Percentiles rank a stretch among this genome's conserved stretches.
phyloP scores from a whole-genome alignment of 2,113 vertebrate genomes.

The Galeopterus variegatus region DNA sequence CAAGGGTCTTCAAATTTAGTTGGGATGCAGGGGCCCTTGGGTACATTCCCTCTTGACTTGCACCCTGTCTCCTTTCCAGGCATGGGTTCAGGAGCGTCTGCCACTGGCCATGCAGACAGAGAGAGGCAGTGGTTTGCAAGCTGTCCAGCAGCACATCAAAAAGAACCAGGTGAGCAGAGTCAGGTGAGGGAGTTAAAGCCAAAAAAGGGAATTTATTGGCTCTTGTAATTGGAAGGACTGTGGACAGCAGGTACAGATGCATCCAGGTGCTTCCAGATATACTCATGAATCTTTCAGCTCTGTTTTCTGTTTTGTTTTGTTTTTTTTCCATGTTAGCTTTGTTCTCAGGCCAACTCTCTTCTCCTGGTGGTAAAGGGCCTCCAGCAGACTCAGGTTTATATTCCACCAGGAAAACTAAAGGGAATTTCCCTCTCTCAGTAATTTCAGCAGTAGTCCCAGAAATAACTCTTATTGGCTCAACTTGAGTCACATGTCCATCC shows the following conservation, averaged over 20 bases:
- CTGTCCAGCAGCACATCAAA: conserved; percentile 96
- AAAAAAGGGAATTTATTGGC: not conserved
- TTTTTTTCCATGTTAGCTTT: not conserved
- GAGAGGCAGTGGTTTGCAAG: conserved; percentile 92
- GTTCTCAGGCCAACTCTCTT: not conserved
- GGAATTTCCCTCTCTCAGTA: not conserved
- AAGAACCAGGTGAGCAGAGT: conserved; percentile 93
- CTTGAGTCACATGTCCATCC: not conserved
- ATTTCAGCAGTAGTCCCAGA: not conserved
- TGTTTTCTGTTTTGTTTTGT: not conserved
- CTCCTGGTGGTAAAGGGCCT: not conserved
- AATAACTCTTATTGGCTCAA: not conserved
- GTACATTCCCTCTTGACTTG: not conserved
- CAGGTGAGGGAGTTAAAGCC: not conserved
- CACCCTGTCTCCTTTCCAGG: conserved; percentile 82
- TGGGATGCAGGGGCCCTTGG: not conserved
- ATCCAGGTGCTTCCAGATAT: not conserved
- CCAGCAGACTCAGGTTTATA: not conserved
- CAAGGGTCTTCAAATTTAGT: not conserved
- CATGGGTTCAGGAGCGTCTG: conserved; percentile 95
- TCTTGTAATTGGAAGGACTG: not conserved
- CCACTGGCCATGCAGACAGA: conserved; percentile 93
- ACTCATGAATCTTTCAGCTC: not conserved
- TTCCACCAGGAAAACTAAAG: not conserved
- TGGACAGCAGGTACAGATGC: not conserved